Percentiles rank a stretch among this genome's conserved stretches.
Conservation (phyloP, 92 coral and sea anemone genomes). For the Palythoa caribaeorum region DNA sequence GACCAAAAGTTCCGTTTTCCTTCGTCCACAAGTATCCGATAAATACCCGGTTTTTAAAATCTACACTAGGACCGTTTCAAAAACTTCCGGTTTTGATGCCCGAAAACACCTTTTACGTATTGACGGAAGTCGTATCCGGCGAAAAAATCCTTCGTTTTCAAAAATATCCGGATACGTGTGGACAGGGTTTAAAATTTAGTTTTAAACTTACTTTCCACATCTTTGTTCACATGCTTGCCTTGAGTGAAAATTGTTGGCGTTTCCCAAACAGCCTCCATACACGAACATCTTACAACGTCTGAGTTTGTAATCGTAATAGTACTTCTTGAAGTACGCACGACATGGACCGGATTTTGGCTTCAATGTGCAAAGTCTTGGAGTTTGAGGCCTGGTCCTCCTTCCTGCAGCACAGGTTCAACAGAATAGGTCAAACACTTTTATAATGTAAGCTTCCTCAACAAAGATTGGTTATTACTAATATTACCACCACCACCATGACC, state of each 20-base stretch:
- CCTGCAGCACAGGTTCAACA: background rate
- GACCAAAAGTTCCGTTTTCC: too few relatives aligned
- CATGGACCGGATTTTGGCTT: constrained; percentile 12
- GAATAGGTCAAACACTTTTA: background rate
- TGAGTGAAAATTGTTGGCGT: constrained; percentile 30
- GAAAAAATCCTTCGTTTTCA: too few relatives aligned
- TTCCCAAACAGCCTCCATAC: constrained; percentile 31
- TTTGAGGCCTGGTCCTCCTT: background rate
- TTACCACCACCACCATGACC: background rate
- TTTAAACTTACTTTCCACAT: constrained; percentile 24
- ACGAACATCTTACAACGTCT: constrained; percentile 14
- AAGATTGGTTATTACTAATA: too few relatives aligned
- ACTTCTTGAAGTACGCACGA: constrained; percentile 15
- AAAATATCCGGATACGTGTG: too few relatives aligned
- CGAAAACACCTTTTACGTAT: too few relatives aligned
- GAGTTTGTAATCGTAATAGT: constrained; percentile 15
- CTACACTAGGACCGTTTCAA: too few relatives aligned
- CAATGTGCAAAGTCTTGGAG: background rate
- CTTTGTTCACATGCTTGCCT: constrained; percentile 8
- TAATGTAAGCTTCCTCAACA: too few relatives aligned
- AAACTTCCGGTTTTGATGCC: too few relatives aligned
- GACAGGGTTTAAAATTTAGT: too few relatives aligned
- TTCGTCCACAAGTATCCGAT: too few relatives aligned
- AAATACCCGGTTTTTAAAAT: too few relatives aligned
- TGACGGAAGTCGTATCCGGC: too few relatives aligned